phyloP scores from a whole-genome alignment of 2,888 invertebrate genomes.

The Cerceris ruficornis region DNA sequence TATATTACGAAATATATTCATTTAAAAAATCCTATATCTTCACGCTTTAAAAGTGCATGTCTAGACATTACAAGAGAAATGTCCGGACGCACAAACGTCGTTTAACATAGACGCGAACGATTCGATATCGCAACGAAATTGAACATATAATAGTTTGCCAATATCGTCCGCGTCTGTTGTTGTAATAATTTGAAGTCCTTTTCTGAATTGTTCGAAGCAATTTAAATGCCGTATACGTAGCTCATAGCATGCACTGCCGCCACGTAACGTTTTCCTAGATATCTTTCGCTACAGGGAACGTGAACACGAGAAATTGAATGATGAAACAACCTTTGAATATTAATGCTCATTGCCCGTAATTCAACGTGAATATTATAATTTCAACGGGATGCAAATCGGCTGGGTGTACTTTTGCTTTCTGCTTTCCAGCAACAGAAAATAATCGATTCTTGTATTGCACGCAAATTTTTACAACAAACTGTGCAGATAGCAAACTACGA shows the following conservation, averaged over 20 bases:
- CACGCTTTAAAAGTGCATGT: too few species aligned
- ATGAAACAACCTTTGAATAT: slow-evolving; percentile 48
- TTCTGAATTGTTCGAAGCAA: slow-evolving; percentile 5
- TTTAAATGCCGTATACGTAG: slow-evolving; percentile 33
- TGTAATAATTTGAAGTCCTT: too few species aligned
- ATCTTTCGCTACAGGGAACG: slow-evolving; percentile 43
- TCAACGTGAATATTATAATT: slow-evolving; percentile 28
- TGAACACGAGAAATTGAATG: slow-evolving; percentile 53
- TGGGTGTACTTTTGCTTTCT: slow-evolving; percentile 3
- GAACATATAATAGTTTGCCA: too few species aligned
- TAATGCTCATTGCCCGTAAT: slow-evolving; percentile 39
- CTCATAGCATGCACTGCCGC: slow-evolving; percentile 41
- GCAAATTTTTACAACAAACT: too few species aligned
- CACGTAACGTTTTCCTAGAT: slow-evolving; percentile 41
- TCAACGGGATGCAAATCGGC: slow-evolving; percentile 10
- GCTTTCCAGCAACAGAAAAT: slow-evolving; percentile 12
- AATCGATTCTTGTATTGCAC: neutral
- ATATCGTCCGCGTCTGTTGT: too few species aligned
- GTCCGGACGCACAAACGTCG: too few species aligned
- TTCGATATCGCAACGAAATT: too few species aligned
- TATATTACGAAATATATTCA: too few species aligned
- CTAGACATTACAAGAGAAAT: too few species aligned
- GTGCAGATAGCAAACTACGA: too few species aligned
- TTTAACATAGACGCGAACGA: too few species aligned
- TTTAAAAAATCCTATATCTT: too few species aligned